phyloP scores from a whole-genome alignment of 2,113 vertebrate genomes.

The human (Homo sapiens) region DNA sequence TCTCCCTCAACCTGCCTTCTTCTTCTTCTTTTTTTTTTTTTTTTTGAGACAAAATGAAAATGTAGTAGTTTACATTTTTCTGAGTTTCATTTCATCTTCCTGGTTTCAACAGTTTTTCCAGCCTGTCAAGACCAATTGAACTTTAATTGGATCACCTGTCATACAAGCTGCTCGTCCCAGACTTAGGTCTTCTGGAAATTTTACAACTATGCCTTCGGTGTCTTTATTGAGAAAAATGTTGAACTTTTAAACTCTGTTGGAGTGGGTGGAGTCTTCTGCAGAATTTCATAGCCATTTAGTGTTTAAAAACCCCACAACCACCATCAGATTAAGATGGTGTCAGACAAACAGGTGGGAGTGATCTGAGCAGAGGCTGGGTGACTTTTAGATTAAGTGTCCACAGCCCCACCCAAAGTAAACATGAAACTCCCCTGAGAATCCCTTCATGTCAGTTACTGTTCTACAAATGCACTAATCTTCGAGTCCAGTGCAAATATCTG shows the following conservation, averaged over 20 bases:
- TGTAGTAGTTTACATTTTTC: not conserved
- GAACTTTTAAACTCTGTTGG: conserved; percentile 39
- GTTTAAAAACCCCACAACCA: conserved; percentile 7
- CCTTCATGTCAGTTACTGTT: not conserved
- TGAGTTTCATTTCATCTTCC: conserved; percentile 29
- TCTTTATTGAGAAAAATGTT: conserved; percentile 28
- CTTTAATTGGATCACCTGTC: not conserved
- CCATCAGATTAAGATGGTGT: not conserved
- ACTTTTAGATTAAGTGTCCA: conserved; percentile 18
- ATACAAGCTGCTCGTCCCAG: not conserved
- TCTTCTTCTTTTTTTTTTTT: not conserved
- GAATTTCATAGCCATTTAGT: not conserved
- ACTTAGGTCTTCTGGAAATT: not conserved
- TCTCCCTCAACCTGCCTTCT: not conserved
- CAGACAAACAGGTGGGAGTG: not conserved
- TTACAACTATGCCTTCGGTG: not conserved
- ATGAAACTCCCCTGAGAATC: not conserved
- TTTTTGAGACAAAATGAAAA: not conserved
- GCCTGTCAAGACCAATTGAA: not conserved
- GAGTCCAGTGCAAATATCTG: conserved; percentile 51
- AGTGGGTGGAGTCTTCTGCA: not conserved
- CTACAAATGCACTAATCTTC: not conserved
- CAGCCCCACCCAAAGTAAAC: conserved; percentile 54
- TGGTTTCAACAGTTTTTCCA: not conserved
- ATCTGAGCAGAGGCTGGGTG: not conserved